Base-by-base conservation (phyloP, 2,113 vertebrate species). In the Callionymus lyra region DNA sequence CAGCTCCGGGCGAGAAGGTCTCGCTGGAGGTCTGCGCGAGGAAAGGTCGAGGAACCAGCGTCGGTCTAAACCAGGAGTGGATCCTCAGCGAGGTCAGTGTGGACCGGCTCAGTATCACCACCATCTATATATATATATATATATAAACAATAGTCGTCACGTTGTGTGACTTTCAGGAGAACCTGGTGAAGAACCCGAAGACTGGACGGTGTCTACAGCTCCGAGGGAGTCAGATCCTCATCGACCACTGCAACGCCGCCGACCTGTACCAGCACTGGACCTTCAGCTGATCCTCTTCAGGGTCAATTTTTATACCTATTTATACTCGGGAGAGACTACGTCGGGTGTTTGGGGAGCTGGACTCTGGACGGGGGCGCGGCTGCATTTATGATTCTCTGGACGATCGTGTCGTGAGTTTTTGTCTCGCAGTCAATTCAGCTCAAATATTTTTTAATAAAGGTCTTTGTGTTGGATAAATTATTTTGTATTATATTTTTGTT, bases 21-120 rank as follows among this genome's bases (percentile, higher is more conserved):
- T 87, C 83, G 70, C 59, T 97, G 1, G 82, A 88, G 14, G 35
- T 53, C 1, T 98, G 95, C 57, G 73, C 78, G 38, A 86, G 77
- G 61, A 86, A 74, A 15, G 90, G 91, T 10, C 86, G 77, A 19
- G 85, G 86, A 0, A 86, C 85, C 12, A 64, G 44, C 4, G 56
- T 92, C 27, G 65, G 82, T 0, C 81, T 82, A 40, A 74, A 82
- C 0, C 90, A 98, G 62, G 82, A 90, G 54, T 98, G 94, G 94
- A 65, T 91, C 49, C 47, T 94, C 48, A 81, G 81, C 0, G 76
- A 85, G 85, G 95, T 97, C 6, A 12, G 18, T 4, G 19, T 45
- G 3, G 2, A 6, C 12, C 6, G 6, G 14, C 16, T 47, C 16
- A 4, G n/a, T n/a, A n/a, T n/a, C n/a, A n/a, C n/a, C n/a, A n/a